phyloP scores from a whole-genome alignment of 2,113 vertebrate species.

The Varanus komodoensis region DNA sequence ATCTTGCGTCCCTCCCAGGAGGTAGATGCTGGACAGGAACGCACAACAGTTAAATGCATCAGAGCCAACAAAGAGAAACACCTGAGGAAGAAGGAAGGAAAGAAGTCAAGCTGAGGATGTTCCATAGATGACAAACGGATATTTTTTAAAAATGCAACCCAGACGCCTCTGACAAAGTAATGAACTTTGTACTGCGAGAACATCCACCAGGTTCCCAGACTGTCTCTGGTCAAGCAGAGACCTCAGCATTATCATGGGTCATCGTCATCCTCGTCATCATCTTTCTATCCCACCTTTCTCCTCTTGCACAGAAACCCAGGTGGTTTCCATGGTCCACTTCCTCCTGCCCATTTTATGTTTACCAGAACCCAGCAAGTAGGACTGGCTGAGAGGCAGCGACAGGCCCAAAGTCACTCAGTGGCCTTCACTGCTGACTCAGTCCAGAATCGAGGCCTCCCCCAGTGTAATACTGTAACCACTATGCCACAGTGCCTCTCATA shows the following conservation, averaged over 20 bases:
- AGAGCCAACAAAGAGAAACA: constrained; percentile 80
- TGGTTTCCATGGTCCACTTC: no score
- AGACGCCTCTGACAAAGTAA: not conserved
- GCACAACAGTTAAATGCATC: constrained; percentile 85
- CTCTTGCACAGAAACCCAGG: no score
- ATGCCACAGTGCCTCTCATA: no score
- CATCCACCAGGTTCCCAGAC: not conserved
- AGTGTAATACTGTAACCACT: no score
- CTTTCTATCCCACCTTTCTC: not conserved
- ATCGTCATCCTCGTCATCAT: not conserved
- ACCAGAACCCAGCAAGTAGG: no score
- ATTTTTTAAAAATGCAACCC: not conserved
- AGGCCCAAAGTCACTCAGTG: no score
- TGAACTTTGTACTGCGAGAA: not conserved
- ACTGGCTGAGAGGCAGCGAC: no score
- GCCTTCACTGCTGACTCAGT: no score
- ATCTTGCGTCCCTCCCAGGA: constrained; percentile 82
- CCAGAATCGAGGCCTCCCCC: no score
- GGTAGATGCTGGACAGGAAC: constrained; percentile 78
- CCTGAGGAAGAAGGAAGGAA: constrained; percentile 59
- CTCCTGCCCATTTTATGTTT: no score
- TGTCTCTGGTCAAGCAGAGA: not conserved
- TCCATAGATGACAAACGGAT: not conserved
- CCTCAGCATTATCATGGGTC: no score
- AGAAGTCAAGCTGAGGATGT: not conserved